phyloP scores from a whole-genome alignment of 2,797 vertebrate species.

The Cirrhinus molitorella region DNA sequence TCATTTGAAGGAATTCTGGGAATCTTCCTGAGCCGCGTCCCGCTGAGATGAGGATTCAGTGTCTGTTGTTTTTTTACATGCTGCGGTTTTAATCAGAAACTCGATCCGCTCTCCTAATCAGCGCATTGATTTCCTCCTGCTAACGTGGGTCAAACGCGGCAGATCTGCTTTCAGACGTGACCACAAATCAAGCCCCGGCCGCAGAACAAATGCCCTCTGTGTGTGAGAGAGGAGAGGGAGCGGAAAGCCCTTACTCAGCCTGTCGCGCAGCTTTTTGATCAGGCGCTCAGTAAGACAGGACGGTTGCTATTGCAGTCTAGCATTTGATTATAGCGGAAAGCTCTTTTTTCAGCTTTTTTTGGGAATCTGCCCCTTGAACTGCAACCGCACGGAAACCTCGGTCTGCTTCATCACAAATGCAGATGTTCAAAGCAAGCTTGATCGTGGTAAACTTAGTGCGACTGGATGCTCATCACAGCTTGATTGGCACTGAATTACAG shows the following conservation, averaged over 20 bases:
- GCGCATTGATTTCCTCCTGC: slow-evolving; percentile 59
- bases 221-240: slow-evolving; percentile 1
- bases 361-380: slow-evolving; percentile 38
- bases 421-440: slow-evolving; percentile 38
- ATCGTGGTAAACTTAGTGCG: background rate
- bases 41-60: slow-evolving; percentile 20
- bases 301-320: slow-evolving; percentile 63
- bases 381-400: slow-evolving; percentile 43
- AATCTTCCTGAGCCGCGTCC: slow-evolving; percentile 30
- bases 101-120: slow-evolving; percentile 64
- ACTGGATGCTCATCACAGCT: slow-evolving; percentile 36
- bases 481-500: slow-evolving; percentile 45
- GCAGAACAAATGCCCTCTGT: slow-evolving; percentile 60
- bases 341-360: slow-evolving; percentile 6
- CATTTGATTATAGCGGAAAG: slow-evolving; percentile 66
- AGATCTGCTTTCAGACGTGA: slow-evolving; percentile 62
- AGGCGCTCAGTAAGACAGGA: slow-evolving; percentile 33
- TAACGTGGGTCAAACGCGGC: slow-evolving; percentile 56
- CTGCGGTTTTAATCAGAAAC: slow-evolving; percentile 65
- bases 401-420: slow-evolving; percentile 39
- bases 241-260: slow-evolving; percentile 29
- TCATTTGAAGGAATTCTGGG: slow-evolving; percentile 41
- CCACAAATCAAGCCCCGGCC: slow-evolving; percentile 48
- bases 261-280: slow-evolving; percentile 52
- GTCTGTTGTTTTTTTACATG: slow-evolving; percentile 12